Evolutionary conservation across 2,888 invertebrate species (phyloP).

Genomic region (Scaptomyza tumidula): DNA sequence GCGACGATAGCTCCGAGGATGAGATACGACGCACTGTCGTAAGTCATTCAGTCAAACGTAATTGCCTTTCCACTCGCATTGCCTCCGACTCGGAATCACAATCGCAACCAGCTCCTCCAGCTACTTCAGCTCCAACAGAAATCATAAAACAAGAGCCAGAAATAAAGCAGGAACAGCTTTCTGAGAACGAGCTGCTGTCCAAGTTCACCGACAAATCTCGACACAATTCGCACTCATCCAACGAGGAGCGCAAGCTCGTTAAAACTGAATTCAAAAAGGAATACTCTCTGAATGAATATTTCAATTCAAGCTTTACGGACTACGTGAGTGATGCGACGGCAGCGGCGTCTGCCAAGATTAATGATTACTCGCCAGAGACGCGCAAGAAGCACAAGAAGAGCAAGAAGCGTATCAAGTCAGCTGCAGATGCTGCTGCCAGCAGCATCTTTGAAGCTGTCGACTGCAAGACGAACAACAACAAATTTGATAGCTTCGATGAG

Average conservation of each 20-base stretch:
- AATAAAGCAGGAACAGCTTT: slow-evolving; percentile 86
- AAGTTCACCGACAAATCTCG: slow-evolving; percentile 73
- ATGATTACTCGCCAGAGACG: slow-evolving; percentile 85
- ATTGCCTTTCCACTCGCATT: slow-evolving; percentile 89
- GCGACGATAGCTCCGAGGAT: slow-evolving; percentile 82
- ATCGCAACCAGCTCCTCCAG: slow-evolving; percentile 64
- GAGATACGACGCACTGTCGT: slow-evolving; percentile 79
- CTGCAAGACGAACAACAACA: slow-evolving; percentile 62
- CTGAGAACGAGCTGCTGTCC: slow-evolving; percentile 58
- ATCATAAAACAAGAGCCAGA: slow-evolving; percentile 82
- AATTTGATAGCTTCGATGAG: slow-evolving; percentile 85
- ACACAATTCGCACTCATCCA: slow-evolving; percentile 83
- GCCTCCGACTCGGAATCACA: slow-evolving; percentile 88
- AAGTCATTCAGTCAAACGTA: slow-evolving; percentile 87
- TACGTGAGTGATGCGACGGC: slow-evolving; percentile 41
- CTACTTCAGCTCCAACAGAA: slow-evolving; percentile 47
- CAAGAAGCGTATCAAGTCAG: slow-evolving; percentile 90
- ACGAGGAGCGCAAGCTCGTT: slow-evolving; percentile 84
- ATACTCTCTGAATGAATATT: slow-evolving; percentile 64
- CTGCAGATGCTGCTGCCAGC: slow-evolving; percentile 37
- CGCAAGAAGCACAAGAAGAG: slow-evolving; percentile 94
- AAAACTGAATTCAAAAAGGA: slow-evolving; percentile 81
- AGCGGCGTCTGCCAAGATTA: slow-evolving; percentile 48
- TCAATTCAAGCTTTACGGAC: slow-evolving; percentile 41
- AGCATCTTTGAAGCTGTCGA: slow-evolving; percentile 59